A percentile compares a stretch with the other conserved stretches of the same genome.
These are phyloP conservation scores for Charina bottae DNA, from an alignment of 2,113 vertebrate genomes.

Conservation along the genomic window DNA sequence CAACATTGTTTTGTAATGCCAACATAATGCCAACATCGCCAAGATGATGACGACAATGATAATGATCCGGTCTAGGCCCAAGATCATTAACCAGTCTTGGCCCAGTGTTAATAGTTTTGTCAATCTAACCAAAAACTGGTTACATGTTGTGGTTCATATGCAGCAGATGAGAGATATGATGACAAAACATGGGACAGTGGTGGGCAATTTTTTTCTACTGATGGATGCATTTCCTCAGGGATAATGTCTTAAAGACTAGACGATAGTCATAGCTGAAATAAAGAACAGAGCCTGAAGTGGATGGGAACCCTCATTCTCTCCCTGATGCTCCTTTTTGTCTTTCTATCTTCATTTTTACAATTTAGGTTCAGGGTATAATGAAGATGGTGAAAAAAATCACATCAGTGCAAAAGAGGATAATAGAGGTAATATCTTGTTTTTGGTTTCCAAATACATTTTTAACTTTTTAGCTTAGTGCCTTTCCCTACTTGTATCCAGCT, in stretches of 20 bases:
- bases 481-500: background rate
- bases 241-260: background rate
- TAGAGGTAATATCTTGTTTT: constrained; percentile 71
- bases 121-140: background rate
- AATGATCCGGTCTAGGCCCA: background rate
- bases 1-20: background rate
- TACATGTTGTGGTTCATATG: no score
- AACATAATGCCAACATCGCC: background rate
- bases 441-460: background rate
- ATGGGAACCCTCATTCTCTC: background rate
- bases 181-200: background rate
- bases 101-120: background rate
- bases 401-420: constrained; percentile 72
- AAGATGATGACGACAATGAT: background rate
- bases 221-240: background rate
- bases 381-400: constrained; percentile 75
- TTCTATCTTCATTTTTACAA: constrained; percentile 31
- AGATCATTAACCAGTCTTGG: background rate
- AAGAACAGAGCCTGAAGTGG: background rate
- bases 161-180: no score
- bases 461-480: background rate
- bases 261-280: background rate
- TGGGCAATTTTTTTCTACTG: background rate
- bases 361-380: constrained; percentile 70
- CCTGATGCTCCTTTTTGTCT: constrained; percentile 9